These are phyloP conservation scores for Ochropleura leucogaster DNA, from an alignment of 2,888 invertebrate genomes.

Conservation along the genomic window DNA sequence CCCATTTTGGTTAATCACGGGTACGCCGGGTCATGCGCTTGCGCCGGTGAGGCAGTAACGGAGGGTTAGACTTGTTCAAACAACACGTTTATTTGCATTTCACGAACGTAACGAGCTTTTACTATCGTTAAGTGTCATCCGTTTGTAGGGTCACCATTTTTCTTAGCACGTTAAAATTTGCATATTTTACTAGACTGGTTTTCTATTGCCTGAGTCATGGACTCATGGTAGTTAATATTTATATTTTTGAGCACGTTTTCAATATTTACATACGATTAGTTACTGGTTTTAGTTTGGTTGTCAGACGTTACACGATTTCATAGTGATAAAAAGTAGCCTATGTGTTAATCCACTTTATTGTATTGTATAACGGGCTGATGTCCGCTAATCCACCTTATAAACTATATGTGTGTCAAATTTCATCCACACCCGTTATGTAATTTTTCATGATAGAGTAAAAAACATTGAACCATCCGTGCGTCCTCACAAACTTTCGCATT, in stretches of 20 bases:
- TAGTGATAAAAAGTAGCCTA: too few species aligned
- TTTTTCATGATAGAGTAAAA: too few species aligned
- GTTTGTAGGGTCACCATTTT: conserved; percentile 68
- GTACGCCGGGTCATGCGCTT: conserved; percentile 52
- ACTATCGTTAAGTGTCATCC: conserved; percentile 73
- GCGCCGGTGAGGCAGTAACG: conserved; percentile 40
- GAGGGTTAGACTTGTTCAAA: conserved; percentile 80
- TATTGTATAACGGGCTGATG: too few species aligned
- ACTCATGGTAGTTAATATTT: conserved; percentile 35
- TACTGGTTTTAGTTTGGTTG: conserved; percentile 26
- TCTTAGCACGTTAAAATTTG: conserved; percentile 27
- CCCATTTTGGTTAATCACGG: conserved; percentile 55
- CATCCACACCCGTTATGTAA: too few species aligned
- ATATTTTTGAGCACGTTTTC: conserved; percentile 14
- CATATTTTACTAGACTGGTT: conserved; percentile 29
- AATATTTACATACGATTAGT: conserved; percentile 12
- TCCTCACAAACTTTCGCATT: too few species aligned
- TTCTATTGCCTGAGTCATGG: conserved; percentile 5
- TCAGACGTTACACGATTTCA: too few species aligned
- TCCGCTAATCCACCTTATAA: too few species aligned
- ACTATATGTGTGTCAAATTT: too few species aligned
- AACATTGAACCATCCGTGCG: too few species aligned
- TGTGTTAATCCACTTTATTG: neutral
- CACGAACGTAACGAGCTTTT: conserved; percentile 82
- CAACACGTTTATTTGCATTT: conserved; percentile 84